Conservation (phyloP, 2,113 vertebrate species). For the Scomber scombrus region DNA sequence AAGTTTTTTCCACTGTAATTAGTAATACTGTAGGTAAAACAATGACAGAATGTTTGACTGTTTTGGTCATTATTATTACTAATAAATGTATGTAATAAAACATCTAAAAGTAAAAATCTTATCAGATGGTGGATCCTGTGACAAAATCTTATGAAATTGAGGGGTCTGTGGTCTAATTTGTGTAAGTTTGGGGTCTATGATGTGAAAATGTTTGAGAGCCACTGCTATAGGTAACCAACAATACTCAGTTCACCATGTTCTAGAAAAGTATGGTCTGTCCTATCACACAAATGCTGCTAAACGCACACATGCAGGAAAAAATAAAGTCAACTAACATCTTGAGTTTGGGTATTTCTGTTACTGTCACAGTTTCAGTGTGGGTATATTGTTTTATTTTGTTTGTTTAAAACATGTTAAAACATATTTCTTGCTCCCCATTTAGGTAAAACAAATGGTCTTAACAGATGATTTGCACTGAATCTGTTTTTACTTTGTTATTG, state of each 20-base stretch:
- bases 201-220: too few relatives aligned
- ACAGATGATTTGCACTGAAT: background rate
- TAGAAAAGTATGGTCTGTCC: constrained; percentile 25
- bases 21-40: too few relatives aligned
- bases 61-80: too few relatives aligned
- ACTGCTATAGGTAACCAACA: background rate
- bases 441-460: background rate
- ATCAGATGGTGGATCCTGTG: too few relatives aligned
- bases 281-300: constrained; percentile 30
- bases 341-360: background rate
- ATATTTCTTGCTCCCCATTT: background rate
- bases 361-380: background rate
- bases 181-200: too few relatives aligned
- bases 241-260: constrained; percentile 18
- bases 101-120: too few relatives aligned
- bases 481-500: background rate
- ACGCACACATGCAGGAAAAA: background rate
- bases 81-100: too few relatives aligned
- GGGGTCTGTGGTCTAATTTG: too few relatives aligned
- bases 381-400: background rate
- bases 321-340: background rate
- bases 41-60: too few relatives aligned
- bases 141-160: too few relatives aligned
- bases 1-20: too few relatives aligned
- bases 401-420: too few relatives aligned